A percentile compares a stretch with the other conserved stretches of the same genome.
Conservation (phyloP, 1,140 invertebrate genomes). For the Lysiphlebus fabarum region DNA sequence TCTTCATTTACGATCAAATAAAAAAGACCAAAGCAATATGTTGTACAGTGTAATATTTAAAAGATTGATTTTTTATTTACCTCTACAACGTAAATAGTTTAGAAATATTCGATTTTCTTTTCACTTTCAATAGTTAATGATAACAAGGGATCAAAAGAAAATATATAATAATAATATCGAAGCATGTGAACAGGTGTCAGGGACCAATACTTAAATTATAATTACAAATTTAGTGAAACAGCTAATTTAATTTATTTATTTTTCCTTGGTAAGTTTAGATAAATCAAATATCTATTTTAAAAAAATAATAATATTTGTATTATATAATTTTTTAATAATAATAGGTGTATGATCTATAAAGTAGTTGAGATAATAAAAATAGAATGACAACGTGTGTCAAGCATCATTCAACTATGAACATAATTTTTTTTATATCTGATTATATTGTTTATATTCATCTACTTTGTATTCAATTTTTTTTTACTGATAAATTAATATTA, state of each 20-base stretch:
- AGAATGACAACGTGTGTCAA: background rate
- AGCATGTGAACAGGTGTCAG: background rate
- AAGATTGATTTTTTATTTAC: background rate
- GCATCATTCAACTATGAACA: too few relatives aligned
- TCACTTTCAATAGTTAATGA: too few relatives aligned
- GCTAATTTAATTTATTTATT: background rate
- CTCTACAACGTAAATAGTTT: background rate
- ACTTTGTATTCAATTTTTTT: too few relatives aligned
- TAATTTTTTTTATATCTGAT: too few relatives aligned
- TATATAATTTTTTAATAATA: background rate
- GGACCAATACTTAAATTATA: background rate
- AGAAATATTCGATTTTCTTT: too few relatives aligned
- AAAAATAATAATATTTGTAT: too few relatives aligned
- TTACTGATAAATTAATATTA: background rate
- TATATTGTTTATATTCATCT: too few relatives aligned
- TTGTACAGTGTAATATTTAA: conserved; percentile 1
- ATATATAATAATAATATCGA: background rate
- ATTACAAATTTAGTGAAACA: background rate
- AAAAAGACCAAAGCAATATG: conserved; percentile 16
- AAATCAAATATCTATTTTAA: too few relatives aligned
- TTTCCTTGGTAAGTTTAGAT: too few relatives aligned
- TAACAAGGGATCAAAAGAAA: conserved; percentile 18
- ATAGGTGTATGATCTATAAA: conserved; percentile 8
- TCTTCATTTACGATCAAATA: conserved; percentile 8
- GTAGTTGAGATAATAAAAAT: background rate